Base-by-base conservation (phyloP, 1,140 invertebrate species). In the Mercenaria mercenaria region DNA sequence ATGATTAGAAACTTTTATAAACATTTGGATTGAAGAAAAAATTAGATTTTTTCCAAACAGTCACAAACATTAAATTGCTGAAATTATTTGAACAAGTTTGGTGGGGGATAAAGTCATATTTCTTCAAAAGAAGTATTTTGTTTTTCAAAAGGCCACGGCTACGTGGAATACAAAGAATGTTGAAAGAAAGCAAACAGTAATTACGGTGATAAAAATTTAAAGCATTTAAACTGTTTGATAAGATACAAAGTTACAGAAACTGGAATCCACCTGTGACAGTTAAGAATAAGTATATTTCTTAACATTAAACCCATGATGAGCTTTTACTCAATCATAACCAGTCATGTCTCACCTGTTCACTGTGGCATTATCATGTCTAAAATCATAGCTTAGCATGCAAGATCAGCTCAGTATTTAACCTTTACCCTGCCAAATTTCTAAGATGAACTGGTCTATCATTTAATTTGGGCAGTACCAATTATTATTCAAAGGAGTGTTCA, bases 81-180 rank as follows among this genome's bases (percentile, higher is more conserved):
- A 76, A 43, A 43, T 76, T 43, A 64, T 76, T 76, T 76, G 41
- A 76, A 64, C 59, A 64, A n/a, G 67, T 72, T 72, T 41, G 67
- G 67, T 23, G 18, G 2, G 67, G 67, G 67, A 72, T 39, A 72
- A 72, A 72, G 37, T 72, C 67, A 39, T 39, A 37, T 72, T 72
- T 41, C 67, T 72, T 72, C 8, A 72, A 72, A 29, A 72, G 29
- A 72, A 72, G 11, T 72, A 72, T 39, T 72, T 72, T 72, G 67
- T 72, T 39, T 72, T 72, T 29, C 10, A 13, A 72, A 41, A 72
- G 67, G 67, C 67, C 67, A 72, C 34, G 34, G 18, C 67, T 72
- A 3, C 67, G 23, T n/a, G 23, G 67, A 72, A 41, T 41, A 72
- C 34, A 72, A 72, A 72, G 34, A 72, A 72, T 72, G n/a, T 72